A percentile compares a stretch with the other conserved stretches of the same genome.
Evolutionary conservation across 2,797 vertebrate species (phyloP).

Genomic region (Xiphorhynchus erythropygius): DNA sequence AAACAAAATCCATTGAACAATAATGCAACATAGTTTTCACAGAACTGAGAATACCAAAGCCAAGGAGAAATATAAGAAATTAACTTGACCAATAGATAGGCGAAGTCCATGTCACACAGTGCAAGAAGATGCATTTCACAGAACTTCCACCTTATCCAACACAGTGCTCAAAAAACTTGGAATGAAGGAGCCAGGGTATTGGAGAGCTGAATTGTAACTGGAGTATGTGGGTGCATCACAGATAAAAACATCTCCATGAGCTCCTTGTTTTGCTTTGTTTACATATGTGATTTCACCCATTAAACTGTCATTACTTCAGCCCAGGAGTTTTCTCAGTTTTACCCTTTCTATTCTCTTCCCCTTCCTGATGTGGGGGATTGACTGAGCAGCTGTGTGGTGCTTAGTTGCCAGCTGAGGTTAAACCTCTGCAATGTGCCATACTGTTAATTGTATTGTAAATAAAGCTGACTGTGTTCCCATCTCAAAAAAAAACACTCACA

Average conservation of each 20-base stretch:
- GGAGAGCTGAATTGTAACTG: not conserved
- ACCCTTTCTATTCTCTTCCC: not conserved
- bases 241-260: not conserved
- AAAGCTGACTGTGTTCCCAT: not conserved
- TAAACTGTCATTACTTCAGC: not conserved
- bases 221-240: rapidly evolving
- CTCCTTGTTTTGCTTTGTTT: not conserved
- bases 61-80: not conserved
- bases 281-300: not conserved
- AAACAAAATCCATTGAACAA: not conserved
- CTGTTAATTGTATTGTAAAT: not conserved
- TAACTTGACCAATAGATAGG: not conserved
- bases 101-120: not conserved
- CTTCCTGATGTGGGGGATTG: not conserved
- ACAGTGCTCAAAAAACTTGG: not conserved
- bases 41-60: not conserved
- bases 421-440: not conserved
- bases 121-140: not conserved
- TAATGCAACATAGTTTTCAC: not conserved
- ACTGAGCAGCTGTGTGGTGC: not conserved
- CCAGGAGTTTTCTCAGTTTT: not conserved
- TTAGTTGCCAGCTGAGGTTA: not conserved
- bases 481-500: not conserved
- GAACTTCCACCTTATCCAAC: not conserved
- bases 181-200: not conserved